Base-by-base conservation (phyloP, 92 coral and sea anemone genomes). In the Anthopleura xanthogrammica region DNA sequence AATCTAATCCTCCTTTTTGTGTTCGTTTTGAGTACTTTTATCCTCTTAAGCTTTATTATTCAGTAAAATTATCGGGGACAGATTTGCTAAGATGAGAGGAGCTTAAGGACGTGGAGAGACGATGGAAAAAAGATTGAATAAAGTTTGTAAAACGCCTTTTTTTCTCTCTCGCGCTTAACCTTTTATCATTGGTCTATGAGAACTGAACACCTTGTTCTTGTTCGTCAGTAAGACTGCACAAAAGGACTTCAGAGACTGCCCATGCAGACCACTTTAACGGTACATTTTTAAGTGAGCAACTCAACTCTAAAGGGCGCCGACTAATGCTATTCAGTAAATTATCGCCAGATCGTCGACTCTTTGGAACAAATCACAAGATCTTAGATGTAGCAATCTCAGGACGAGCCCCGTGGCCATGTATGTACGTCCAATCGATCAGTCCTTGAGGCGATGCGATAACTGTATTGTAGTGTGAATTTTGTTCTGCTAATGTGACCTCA, bases 311-410 rank as follows among this genome's bases (percentile, higher is more conserved):
- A 52, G 57, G 82, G 19, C 76, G 83, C 83, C 83, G 75, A 41
- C 74, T 80, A 80, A 80, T 80, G 73, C 41, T 72, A 72, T 52
- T 72, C 77, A 82, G 50, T 54, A 82, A 75, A 22, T 85, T 85
- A 85, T 79, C 83, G 83, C 83, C 70, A 43, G 58, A 68, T 79
- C 81, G 88, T 78, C 88, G 75, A 48, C 79, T 80, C 39, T 65
- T 60, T 77, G 43, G 77, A 76, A 82, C 79, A 66, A 84, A 85
- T 79, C 88, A 85, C 23, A 16, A 50, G 60, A 85, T 78, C 79
- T 78, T 62, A 72, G 82, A 41, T 78, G 68, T 82, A 20, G 43
- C 85, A 80, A 60, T 80, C 83, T 54, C 58, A 62, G 77, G 84
- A 46, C 48, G 17, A 70, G 83, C 75, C 76, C 84, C 52, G 74